These are phyloP conservation scores for Drosophila jambulina DNA, from an alignment of 1,140 invertebrate genomes.

Conservation along the genomic window DNA sequence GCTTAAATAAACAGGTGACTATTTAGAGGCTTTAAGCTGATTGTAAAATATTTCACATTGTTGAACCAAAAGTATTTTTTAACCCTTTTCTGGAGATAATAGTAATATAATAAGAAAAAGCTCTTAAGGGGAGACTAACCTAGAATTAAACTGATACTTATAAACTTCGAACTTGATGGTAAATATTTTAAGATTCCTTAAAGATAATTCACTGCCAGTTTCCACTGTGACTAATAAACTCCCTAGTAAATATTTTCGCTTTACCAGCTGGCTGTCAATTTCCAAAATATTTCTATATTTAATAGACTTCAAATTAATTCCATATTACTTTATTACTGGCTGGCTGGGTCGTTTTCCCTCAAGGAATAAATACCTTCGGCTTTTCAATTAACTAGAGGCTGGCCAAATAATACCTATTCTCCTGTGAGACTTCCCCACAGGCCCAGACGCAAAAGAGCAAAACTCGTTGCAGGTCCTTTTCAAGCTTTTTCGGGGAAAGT, in stretches of 20 bases:
- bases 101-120: no score
- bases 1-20: slow-evolving; percentile 14
- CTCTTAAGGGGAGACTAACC: no score
- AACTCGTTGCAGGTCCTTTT: slow-evolving; percentile 33
- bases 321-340: slow-evolving; percentile 59
- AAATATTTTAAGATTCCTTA: no score
- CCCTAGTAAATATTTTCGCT: slow-evolving; percentile 20
- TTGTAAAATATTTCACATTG: background rate
- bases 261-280: slow-evolving; percentile 31
- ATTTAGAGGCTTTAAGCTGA: background rate
- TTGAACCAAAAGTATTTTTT: no score
- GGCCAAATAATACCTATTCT: slow-evolving; percentile 50
- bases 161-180: no score
- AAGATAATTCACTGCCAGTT: background rate
- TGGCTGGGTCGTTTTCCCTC: slow-evolving; percentile 35
- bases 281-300: slow-evolving; percentile 49
- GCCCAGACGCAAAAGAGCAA: slow-evolving; percentile 28
- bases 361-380: slow-evolving; percentile 40
- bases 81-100: no score
- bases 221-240: slow-evolving; percentile 26
- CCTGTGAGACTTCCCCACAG: slow-evolving; percentile 23
- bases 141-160: background rate
- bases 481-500: slow-evolving; percentile 20
- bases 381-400: slow-evolving; percentile 69
- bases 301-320: slow-evolving; percentile 65